A percentile compares a stretch with the other conserved stretches of the same genome.
These are phyloP conservation scores for Tipula lateralis DNA, from an alignment of 2,888 invertebrate species.

Conservation along the genomic window DNA sequence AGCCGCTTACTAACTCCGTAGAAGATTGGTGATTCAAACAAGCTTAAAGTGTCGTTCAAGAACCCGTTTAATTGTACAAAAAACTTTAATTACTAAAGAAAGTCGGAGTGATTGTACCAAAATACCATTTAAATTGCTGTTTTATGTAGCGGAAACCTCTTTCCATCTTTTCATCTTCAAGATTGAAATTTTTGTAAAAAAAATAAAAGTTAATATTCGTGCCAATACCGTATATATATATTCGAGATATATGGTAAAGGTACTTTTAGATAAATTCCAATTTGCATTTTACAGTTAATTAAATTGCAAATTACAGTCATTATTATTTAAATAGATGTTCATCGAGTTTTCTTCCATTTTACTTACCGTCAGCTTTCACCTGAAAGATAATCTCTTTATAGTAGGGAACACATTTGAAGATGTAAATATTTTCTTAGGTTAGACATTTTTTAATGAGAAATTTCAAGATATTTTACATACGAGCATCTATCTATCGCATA, in stretches of 20 bases:
- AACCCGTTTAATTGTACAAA: not conserved
- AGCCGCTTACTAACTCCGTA: too few species aligned
- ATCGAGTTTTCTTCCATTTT: not conserved
- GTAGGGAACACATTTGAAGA: not conserved
- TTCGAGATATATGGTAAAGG: not conserved
- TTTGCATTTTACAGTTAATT: constrained; percentile 19
- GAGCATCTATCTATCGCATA: not conserved
- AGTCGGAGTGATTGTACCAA: not conserved
- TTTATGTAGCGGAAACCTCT: not conserved
- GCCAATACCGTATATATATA: not conserved
- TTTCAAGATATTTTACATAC: not conserved
- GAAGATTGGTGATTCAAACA: too few species aligned
- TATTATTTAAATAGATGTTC: not conserved
- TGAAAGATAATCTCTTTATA: not conserved
- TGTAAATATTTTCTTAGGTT: not conserved
- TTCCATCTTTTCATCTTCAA: not conserved
- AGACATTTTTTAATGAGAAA: not conserved
- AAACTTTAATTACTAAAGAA: not conserved
- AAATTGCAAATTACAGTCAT: constrained; percentile 15
- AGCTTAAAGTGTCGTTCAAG: too few species aligned
- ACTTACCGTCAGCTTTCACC: not conserved
- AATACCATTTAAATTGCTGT: not conserved
- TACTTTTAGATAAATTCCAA: not conserved
- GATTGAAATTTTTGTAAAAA: not conserved
- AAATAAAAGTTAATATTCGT: not conserved